Conservation (phyloP, 2,888 invertebrate genomes). For the Onthophagus sagittarius region DNA sequence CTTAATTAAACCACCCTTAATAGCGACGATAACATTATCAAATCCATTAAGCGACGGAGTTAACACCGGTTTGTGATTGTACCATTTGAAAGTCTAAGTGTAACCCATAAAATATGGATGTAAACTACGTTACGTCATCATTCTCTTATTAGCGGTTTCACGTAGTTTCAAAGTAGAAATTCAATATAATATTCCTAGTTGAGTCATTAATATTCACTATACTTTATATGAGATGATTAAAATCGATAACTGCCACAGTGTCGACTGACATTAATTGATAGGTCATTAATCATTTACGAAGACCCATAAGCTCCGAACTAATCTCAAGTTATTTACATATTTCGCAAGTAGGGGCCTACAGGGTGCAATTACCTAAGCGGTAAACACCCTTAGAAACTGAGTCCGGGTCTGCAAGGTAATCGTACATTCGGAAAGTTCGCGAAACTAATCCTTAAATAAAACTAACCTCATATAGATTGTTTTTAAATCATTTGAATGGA, state of each 20-base stretch:
- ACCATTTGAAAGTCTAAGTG: background rate
- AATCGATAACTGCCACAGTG: background rate
- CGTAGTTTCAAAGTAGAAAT: background rate
- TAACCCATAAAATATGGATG: background rate
- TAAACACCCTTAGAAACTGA: background rate
- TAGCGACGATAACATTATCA: constrained; percentile 38
- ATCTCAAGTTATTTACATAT: background rate
- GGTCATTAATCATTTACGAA: background rate
- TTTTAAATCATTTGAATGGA: too few relatives aligned
- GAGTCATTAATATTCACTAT: background rate
- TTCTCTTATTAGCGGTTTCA: background rate
- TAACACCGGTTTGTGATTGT: background rate
- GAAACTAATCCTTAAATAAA: too few relatives aligned
- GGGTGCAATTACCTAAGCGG: background rate
- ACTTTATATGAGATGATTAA: background rate
- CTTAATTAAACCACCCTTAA: constrained; percentile 22
- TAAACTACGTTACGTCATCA: background rate
- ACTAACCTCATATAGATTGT: too few relatives aligned
- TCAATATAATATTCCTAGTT: background rate
- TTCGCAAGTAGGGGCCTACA: background rate
- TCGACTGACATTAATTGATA: background rate
- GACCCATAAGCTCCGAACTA: background rate
- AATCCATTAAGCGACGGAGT: constrained; percentile 34
- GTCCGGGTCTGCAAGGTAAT: background rate
- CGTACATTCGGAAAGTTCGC: background rate